These are phyloP conservation scores for Falcaria lacertinaria DNA, from an alignment of 2,888 invertebrate genomes.

Conservation along the genomic window DNA sequence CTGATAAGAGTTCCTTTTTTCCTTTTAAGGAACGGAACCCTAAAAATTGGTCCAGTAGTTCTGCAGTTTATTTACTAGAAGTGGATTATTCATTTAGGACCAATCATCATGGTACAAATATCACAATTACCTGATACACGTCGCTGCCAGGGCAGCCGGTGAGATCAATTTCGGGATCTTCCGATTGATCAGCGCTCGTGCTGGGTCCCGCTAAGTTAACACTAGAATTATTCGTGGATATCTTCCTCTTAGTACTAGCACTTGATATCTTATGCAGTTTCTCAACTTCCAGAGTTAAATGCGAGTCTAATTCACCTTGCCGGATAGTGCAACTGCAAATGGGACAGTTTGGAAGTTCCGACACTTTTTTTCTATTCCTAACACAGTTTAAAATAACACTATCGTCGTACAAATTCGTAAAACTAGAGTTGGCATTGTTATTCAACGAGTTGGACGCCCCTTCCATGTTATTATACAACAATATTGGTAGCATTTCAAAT, in stretches of 20 bases:
- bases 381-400: slow-evolving; percentile 68
- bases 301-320: slow-evolving; percentile 89
- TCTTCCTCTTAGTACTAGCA: slow-evolving; percentile 54
- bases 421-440: slow-evolving; percentile 43
- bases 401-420: slow-evolving; percentile 54
- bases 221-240: slow-evolving; percentile 46
- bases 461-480: slow-evolving; percentile 72
- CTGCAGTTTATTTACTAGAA: too few species aligned
- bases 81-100: too few species aligned
- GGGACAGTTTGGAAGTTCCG: slow-evolving; percentile 90
- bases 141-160: slow-evolving; percentile 67
- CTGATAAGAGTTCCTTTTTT: too few species aligned
- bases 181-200: slow-evolving; percentile 39
- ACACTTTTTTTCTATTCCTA: slow-evolving; percentile 80
- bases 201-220: slow-evolving; percentile 47
- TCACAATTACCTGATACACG: slow-evolving; percentile 64
- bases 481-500: slow-evolving; percentile 67
- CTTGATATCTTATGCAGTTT: slow-evolving; percentile 56
- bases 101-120: too few species aligned
- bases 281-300: slow-evolving; percentile 87
- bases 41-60: too few species aligned
- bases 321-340: slow-evolving; percentile 92
- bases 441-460: slow-evolving; percentile 53
- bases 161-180: slow-evolving; percentile 56
- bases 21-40: too few species aligned